Evolutionary conservation across 35 echinoderm and acorn worm species (phyloP), one percentile per base, ranked within the genome.

Genomic region (Diadema setosum): DNA sequence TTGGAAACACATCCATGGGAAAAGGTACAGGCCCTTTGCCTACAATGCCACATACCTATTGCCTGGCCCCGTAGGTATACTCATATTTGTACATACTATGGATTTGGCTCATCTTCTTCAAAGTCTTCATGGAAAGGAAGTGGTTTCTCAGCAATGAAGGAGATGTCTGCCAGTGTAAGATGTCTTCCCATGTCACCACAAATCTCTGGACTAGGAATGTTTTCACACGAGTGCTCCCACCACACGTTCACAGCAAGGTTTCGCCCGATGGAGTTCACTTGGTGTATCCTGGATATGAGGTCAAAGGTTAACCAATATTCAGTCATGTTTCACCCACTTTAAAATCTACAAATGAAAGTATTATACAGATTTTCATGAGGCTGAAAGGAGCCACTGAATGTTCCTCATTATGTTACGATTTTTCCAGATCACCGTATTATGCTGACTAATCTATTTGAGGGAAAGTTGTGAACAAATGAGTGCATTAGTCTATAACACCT

Each of bases 201-300:
- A 20, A 83, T 85, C 27, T 86, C 81, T 39, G 60, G 42, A 16
- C 65, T 93, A 5, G 94, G 90, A 12, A 81, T 42, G 3, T 90
- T 84, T 31, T 90, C 84, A 25, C 82, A 67, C 14, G 46, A 64
- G 52, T 97, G 94, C 21, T 91, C 58, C 81, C 82, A 97, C 94
- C 94, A 97, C 27, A 97, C 43, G 49, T 97, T 97, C 1, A 97
- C 90, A 20, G 90, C 94, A 21, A 97, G 83, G 42, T 93, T 97
- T 3, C 86, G 43, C 3, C 89, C 44, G 23, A 86, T 70, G 0
- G 94, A 97, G 57, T 97, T 93, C 36, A 97, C 94, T 52, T 97
- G 94, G 80, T 97, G 94, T 44, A 93, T 82, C 94, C 94, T 97
- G 63, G 61, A 34, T 1, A 8, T 7, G 37, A 67, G 27, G 25